Conservation (phyloP, 2,888 invertebrate species). For the Invenusta paracnida region DNA sequence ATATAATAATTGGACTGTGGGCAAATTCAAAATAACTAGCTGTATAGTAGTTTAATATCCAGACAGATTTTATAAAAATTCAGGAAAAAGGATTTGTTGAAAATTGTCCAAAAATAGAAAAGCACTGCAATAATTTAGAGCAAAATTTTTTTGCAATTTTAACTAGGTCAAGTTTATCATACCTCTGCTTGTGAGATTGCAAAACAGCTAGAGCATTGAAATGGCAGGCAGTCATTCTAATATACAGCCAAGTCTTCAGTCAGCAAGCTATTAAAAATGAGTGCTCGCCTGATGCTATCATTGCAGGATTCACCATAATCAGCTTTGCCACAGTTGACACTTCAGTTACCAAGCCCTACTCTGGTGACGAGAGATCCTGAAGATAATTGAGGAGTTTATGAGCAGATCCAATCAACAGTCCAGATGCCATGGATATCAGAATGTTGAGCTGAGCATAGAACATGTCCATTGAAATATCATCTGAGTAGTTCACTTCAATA, state of each 20-base stretch:
- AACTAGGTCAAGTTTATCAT: conserved; percentile 4
- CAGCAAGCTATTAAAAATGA: not conserved
- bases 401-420: conserved; percentile 7
- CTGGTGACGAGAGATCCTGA: not conserved
- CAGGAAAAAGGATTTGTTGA: not conserved
- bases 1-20: too few species aligned
- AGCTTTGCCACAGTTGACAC: conserved; percentile 18
- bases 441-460: conserved; percentile 15
- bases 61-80: not conserved
- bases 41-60: not conserved
- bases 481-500: not conserved
- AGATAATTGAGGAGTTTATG: not conserved
- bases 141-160: not conserved
- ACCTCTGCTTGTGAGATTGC: conserved; percentile 23
- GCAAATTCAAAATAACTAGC: not conserved
- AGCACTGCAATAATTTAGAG: not conserved
- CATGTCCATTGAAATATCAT: conserved; percentile 25
- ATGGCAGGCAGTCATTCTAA: conserved; percentile 7
- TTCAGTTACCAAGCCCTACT: not conserved
- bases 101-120: not conserved
- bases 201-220: conserved; percentile 6
- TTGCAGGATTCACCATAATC: conserved; percentile 6
- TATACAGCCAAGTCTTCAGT: not conserved
- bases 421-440: conserved; percentile 9
- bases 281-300: not conserved